phyloP scores from a whole-genome alignment of 2,113 vertebrate species.

The Leucopsar rothschildi region DNA sequence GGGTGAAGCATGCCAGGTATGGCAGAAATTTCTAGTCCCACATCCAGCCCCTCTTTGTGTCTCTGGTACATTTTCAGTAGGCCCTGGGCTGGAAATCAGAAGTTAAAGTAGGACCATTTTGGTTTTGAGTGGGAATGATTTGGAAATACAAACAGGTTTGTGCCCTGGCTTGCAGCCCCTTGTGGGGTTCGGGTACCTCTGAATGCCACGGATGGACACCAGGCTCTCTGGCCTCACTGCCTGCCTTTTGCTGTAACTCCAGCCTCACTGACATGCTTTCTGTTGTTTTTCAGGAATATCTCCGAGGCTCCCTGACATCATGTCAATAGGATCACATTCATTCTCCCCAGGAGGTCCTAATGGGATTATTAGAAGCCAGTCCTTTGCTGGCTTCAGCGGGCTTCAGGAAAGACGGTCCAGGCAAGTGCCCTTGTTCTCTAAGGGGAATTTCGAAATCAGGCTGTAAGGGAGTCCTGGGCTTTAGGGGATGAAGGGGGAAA shows the following conservation, averaged over 20 bases:
- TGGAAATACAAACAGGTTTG: background rate
- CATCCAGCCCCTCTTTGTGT: background rate
- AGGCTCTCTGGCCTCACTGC: background rate
- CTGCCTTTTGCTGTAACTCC: background rate
- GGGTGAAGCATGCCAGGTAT: background rate
- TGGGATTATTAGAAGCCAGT: conserved; percentile 97
- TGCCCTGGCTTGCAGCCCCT: background rate
- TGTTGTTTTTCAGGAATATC: conserved; percentile 82
- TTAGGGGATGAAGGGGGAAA: background rate
- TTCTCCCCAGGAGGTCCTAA: conserved; percentile 94
- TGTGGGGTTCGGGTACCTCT: background rate
- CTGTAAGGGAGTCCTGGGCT: background rate
- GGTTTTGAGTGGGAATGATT: background rate
- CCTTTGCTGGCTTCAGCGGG: conserved; percentile 95
- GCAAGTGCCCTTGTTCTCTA: conserved; percentile 62
- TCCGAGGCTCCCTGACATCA: conserved; percentile 87
- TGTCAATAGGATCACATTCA: conserved; percentile 89
- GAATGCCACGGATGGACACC: background rate
- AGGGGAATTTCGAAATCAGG: background rate
- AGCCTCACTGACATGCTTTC: background rate
- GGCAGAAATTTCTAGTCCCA: background rate
- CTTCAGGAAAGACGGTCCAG: conserved; percentile 93
- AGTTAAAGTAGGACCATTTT: background rate
- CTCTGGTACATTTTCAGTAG: background rate
- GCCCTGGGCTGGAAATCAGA: background rate